A percentile compares a stretch with the other conserved stretches of the same genome.
Conservation (phyloP, 2,113 vertebrate species). For the Gadus macrocephalus region DNA sequence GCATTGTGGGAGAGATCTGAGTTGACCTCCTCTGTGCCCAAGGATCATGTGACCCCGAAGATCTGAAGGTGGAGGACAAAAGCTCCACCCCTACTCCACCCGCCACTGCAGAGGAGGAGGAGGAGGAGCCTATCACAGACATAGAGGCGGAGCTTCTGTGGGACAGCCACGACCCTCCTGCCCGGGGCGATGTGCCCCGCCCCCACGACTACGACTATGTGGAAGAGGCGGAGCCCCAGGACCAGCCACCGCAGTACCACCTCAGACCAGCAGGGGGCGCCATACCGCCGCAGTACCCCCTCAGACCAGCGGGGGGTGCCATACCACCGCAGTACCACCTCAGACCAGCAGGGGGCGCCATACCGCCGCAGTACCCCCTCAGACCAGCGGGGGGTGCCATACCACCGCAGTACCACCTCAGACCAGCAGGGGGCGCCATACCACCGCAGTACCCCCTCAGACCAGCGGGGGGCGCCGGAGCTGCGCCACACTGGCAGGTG, state of each 20-base stretch:
- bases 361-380: neutral
- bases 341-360: neutral
- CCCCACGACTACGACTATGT: constrained; percentile 38
- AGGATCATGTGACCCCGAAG: constrained; percentile 60
- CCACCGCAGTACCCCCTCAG: neutral
- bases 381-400: neutral
- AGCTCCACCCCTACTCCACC: constrained; percentile 2
- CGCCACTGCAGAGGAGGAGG: neutral
- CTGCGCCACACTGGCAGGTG: neutral
- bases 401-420: neutral
- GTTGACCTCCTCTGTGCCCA: neutral
- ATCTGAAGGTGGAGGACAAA: constrained; percentile 37
- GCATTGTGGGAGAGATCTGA: neutral
- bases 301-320: neutral
- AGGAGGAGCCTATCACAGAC: constrained; percentile 39
- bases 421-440: neutral
- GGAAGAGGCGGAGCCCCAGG: constrained; percentile 33
- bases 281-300: neutral
- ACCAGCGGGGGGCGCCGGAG: neutral
- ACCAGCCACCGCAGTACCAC: constrained; percentile 22
- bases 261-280: neutral
- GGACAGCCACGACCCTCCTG: constrained; percentile 54
- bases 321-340: neutral
- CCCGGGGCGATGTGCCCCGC: constrained; percentile 65
- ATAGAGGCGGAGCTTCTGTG: constrained; percentile 43